phyloP scores from a whole-genome alignment of 2,113 vertebrate genomes.

The Acanthisitta chloris region DNA sequence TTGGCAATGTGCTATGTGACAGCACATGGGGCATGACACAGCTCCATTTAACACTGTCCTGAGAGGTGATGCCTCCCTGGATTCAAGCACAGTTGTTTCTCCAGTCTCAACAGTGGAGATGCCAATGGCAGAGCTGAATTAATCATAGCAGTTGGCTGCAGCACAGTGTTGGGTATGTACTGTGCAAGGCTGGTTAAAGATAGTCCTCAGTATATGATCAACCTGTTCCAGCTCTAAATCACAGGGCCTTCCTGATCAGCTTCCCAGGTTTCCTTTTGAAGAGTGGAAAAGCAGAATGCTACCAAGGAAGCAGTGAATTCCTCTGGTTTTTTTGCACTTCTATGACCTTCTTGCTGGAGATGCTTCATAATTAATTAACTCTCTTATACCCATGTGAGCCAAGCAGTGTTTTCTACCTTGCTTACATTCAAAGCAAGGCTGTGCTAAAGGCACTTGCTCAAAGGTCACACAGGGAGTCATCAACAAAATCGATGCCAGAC shows the following conservation, averaged over 20 bases:
- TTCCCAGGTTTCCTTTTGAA: constrained; percentile 18
- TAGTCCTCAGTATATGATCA: neutral
- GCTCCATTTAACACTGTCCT: neutral
- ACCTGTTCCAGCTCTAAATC: constrained; percentile 18
- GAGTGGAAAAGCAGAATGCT: constrained; percentile 14
- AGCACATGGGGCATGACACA: neutral
- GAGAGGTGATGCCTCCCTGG: neutral
- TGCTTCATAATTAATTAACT: constrained; percentile 33
- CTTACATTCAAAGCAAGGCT: neutral
- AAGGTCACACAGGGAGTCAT: neutral
- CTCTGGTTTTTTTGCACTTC: neutral
- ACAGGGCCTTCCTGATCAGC: neutral
- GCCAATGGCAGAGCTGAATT: neutral
- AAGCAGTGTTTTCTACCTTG: neutral
- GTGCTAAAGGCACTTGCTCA: neutral
- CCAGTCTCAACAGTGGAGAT: neutral
- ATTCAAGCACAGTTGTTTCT: neutral
- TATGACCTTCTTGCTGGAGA: neutral
- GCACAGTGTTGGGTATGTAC: neutral
- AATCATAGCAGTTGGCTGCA: neutral
- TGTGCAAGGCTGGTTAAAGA: neutral
- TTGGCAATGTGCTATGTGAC: neutral
- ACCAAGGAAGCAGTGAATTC: neutral
- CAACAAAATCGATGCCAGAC: neutral
- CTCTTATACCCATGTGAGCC: fast-evolving